These are phyloP conservation scores for Calosoma granatense DNA, from an alignment of 1,140 invertebrate genomes.

Conservation along the genomic window DNA sequence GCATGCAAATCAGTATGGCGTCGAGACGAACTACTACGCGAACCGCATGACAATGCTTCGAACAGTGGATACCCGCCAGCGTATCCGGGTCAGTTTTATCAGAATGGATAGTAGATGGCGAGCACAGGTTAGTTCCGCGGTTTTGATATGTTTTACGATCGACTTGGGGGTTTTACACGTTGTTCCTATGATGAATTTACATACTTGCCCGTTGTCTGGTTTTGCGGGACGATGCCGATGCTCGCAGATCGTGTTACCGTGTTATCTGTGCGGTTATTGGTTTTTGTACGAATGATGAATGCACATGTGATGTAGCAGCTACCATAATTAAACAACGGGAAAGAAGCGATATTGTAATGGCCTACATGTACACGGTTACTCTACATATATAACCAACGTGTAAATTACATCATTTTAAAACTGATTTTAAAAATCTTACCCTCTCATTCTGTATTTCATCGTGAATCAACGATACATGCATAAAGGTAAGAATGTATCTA, in stretches of 20 bases:
- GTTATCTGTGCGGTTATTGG: slow-evolving; percentile 4
- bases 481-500: too few species aligned
- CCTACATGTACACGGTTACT: too few species aligned
- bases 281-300: too few species aligned
- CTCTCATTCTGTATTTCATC: too few species aligned
- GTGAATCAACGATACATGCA: too few species aligned
- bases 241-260: background rate
- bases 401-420: too few species aligned
- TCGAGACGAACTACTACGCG: slow-evolving; percentile 25
- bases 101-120: background rate
- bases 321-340: too few species aligned
- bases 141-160: slow-evolving; percentile 8
- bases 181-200: slow-evolving; percentile 9
- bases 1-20: slow-evolving; percentile 38
- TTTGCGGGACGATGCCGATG: background rate
- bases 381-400: too few species aligned
- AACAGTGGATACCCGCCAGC: background rate
- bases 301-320: too few species aligned
- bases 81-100: background rate
- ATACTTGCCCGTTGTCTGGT: background rate
- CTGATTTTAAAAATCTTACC: too few species aligned
- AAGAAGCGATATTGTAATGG: too few species aligned
- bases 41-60: slow-evolving; percentile 21
- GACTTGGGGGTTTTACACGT: slow-evolving; percentile 8
- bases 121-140: slow-evolving; percentile 1